phyloP scores from a whole-genome alignment of 2,797 vertebrate species.

The Alca torda region DNA sequence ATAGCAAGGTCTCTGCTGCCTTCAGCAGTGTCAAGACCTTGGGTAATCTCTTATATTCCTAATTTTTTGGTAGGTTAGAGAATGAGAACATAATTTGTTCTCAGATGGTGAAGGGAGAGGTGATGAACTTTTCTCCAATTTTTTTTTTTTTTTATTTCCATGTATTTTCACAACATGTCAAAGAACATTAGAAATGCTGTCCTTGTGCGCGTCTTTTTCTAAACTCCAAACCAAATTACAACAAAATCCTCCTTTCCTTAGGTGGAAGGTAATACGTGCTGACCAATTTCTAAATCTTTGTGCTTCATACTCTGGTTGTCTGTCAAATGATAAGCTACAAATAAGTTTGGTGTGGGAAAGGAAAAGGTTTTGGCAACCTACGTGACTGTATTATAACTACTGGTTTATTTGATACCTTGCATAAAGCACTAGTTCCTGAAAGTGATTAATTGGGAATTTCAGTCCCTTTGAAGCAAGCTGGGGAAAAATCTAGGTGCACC shows the following conservation, averaged over 20 bases:
- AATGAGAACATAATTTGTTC: background rate
- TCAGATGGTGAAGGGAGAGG: background rate
- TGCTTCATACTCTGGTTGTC: background rate
- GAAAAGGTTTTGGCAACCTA: background rate
- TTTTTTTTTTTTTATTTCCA: background rate
- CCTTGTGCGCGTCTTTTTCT: background rate
- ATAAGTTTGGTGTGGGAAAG: background rate
- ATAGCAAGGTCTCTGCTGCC: background rate
- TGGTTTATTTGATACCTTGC: background rate
- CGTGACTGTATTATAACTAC: background rate
- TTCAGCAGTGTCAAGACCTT: background rate
- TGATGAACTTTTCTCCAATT: background rate
- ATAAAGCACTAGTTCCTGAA: background rate
- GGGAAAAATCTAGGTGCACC: background rate
- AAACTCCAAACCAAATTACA: background rate
- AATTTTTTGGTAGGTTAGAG: background rate
- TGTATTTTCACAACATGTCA: background rate
- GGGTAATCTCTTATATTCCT: background rate
- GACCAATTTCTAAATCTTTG: background rate
- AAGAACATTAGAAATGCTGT: background rate
- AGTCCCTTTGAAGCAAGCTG: background rate
- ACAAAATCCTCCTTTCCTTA: background rate
- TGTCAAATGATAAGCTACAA: background rate
- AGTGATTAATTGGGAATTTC: background rate
- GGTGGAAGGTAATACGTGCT: background rate